A percentile compares a stretch with the other conserved stretches of the same genome.
Conservation (phyloP, 2,797 vertebrate genomes). For the Chaetophractus vellerosus region DNA sequence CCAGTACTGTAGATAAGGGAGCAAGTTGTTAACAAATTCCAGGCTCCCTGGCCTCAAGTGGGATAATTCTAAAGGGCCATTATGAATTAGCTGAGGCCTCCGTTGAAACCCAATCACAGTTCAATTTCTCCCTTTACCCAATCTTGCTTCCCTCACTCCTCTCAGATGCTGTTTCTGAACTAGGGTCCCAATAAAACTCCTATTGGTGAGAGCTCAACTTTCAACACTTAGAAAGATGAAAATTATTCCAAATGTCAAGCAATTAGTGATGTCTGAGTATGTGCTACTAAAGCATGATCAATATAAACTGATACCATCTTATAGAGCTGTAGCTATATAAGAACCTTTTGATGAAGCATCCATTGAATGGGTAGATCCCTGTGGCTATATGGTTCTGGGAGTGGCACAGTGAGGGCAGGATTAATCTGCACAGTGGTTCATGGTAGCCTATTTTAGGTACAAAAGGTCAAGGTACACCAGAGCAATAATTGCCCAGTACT, state of each 20-base stretch:
- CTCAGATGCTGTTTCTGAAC: not conserved
- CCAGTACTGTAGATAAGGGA: not conserved
- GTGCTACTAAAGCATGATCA: not conserved
- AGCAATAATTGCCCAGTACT: not conserved
- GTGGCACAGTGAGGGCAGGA: not conserved
- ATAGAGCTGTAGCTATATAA: not conserved
- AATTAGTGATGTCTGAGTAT: not conserved
- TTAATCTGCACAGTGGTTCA: not conserved
- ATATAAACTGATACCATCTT: not conserved
- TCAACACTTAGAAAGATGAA: not conserved
- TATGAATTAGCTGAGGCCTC: not conserved
- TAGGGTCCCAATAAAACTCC: not conserved
- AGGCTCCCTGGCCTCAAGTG: not conserved
- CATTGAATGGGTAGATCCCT: not conserved
- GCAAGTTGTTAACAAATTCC: not conserved
- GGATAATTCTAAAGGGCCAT: not conserved
- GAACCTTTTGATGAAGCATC: not conserved
- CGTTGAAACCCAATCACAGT: not conserved
- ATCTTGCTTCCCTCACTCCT: not conserved
- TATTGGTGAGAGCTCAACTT: constrained; percentile 36
- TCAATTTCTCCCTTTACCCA: too few species aligned
- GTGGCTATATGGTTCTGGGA: not conserved
- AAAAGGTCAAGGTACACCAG: not conserved
- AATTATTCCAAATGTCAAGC: constrained; percentile 32
- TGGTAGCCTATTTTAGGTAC: not conserved